Percentiles rank a stretch among this genome's conserved stretches.
phyloP scores from a whole-genome alignment of 2,888 invertebrate species.

The Caenorhabditis virilis region DNA sequence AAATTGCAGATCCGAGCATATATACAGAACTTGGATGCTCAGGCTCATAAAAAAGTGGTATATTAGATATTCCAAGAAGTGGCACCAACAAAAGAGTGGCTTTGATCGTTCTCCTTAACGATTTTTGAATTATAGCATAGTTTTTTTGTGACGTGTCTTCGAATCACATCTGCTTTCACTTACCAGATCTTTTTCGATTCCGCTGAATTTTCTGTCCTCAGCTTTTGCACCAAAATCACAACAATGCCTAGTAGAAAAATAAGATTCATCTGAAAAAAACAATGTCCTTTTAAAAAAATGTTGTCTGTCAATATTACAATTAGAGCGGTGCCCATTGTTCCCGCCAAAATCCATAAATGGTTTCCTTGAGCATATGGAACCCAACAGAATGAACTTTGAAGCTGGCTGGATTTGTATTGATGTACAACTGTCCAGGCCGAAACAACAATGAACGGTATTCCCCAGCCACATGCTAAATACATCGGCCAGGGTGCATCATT shows the following conservation, averaged over 20 bases:
- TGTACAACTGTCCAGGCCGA: slow-evolving; percentile 71
- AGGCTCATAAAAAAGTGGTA: slow-evolving; percentile 72
- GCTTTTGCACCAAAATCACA: slow-evolving; percentile 71
- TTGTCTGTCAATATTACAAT: slow-evolving; percentile 56
- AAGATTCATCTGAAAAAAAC: slow-evolving; percentile 70
- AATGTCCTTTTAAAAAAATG: not conserved
- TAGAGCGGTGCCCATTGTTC: slow-evolving; percentile 70
- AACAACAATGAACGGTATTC: slow-evolving; percentile 72
- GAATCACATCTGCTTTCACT: slow-evolving; percentile 11
- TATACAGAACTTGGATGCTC: slow-evolving; percentile 69
- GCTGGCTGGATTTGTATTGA: slow-evolving; percentile 56
- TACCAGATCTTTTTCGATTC: slow-evolving; percentile 71
- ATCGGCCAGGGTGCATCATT: slow-evolving; percentile 72
- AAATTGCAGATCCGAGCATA: slow-evolving; percentile 72
- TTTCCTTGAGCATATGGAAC: slow-evolving; percentile 68
- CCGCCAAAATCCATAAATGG: slow-evolving; percentile 69
- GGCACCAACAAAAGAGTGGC: slow-evolving; percentile 74
- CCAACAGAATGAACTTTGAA: slow-evolving; percentile 69
- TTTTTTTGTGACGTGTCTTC: slow-evolving; percentile 2
- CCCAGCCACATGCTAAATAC: slow-evolving; percentile 74
- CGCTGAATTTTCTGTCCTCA: slow-evolving; percentile 71
- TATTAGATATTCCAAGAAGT: slow-evolving; percentile 73
- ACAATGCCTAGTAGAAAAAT: slow-evolving; percentile 71
- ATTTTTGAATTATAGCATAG: not conserved
- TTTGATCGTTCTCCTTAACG: slow-evolving; percentile 71